phyloP scores from a whole-genome alignment of 2,888 invertebrate genomes.

The Tipula confusa region DNA sequence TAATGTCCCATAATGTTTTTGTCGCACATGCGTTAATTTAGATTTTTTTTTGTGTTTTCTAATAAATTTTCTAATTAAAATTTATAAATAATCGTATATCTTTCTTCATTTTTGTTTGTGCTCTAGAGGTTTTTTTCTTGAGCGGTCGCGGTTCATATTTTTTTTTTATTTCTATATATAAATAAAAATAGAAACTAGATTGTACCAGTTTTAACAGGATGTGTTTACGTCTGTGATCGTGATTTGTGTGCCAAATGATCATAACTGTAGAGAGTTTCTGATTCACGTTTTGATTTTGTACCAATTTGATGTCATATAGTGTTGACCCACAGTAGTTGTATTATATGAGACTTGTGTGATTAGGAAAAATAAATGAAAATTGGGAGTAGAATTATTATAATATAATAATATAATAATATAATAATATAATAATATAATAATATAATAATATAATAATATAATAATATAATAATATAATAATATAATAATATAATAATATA shows the following conservation, averaged over 20 bases:
- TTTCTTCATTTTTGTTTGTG: slow-evolving; percentile 3
- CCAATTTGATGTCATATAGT: too few relatives aligned
- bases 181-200: neutral
- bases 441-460: too few relatives aligned
- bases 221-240: neutral
- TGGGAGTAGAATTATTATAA: too few relatives aligned
- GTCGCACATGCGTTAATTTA: neutral
- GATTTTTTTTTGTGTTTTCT: neutral
- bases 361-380: too few relatives aligned
- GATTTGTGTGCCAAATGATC: neutral
- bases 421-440: too few relatives aligned
- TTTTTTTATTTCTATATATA: neutral
- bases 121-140: neutral
- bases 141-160: neutral
- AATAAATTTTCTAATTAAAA: slow-evolving; percentile 6
- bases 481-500: too few relatives aligned
- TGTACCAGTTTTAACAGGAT: neutral
- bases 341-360: too few relatives aligned
- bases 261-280: neutral
- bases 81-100: neutral
- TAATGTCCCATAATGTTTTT: neutral
- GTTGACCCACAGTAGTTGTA: neutral
- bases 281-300: neutral
- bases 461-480: too few relatives aligned
- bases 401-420: too few relatives aligned